Evolutionary conservation across 1,140 invertebrate genomes (phyloP).

Genomic region (Procambarus virginalis): DNA sequence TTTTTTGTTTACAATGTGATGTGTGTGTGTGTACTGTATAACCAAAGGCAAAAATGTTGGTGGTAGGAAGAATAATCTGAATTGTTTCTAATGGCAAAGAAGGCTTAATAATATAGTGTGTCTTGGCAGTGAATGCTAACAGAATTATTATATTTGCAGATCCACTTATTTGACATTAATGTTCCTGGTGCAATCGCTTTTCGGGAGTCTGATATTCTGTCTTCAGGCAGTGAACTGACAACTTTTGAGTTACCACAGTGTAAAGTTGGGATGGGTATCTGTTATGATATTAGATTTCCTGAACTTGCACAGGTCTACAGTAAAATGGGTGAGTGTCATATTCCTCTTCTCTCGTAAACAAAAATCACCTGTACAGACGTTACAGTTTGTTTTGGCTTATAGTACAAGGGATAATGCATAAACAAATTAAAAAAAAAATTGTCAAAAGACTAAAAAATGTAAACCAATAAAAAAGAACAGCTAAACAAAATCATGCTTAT

Average conservation of each 20-base stretch:
- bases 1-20: background rate
- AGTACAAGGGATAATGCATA: background rate
- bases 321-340: constrained; percentile 78
- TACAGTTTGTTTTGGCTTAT: no score
- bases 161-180: constrained; percentile 97
- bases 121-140: background rate
- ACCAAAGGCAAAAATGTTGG: background rate
- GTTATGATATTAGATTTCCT: constrained; percentile 94
- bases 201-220: constrained; percentile 90
- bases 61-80: background rate
- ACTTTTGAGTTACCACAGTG: constrained; percentile 84
- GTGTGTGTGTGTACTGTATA: background rate
- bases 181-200: constrained; percentile 94
- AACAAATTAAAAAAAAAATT: background rate
- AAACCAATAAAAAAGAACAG: no score
- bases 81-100: background rate
- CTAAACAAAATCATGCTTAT: no score
- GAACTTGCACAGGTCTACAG: constrained; percentile 91
- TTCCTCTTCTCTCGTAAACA: background rate
- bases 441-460: no score
- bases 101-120: background rate
- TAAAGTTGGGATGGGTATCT: constrained; percentile 93
- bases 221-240: constrained; percentile 84
- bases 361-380: background rate
- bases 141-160: constrained; percentile 74